Evolutionary conservation across 2,888 invertebrate genomes (phyloP).

Genomic region (Lepidocyrtoides sp.): DNA sequence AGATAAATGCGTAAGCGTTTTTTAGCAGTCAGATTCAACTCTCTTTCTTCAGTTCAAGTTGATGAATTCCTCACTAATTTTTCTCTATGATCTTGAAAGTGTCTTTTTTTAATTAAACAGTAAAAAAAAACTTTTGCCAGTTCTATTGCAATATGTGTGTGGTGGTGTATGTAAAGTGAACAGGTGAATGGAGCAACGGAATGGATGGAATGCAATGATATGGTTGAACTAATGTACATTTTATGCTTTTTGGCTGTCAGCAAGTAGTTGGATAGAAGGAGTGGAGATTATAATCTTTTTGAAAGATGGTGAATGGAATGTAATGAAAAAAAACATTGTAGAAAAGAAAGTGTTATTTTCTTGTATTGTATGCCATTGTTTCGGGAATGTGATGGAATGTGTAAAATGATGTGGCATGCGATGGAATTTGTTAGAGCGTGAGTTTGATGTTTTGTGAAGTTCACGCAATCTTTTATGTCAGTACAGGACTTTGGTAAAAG

Average conservation of each 20-base stretch:
- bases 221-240: conserved; percentile 77
- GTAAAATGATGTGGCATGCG: conserved; percentile 81
- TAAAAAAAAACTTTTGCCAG: background rate
- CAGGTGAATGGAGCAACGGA: conserved; percentile 32
- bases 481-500: conserved; percentile 8
- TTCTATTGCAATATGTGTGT: background rate
- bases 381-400: conserved; percentile 79
- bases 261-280: conserved; percentile 72
- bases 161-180: background rate
- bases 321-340: conserved; percentile 70
- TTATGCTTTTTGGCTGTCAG: conserved; percentile 80
- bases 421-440: conserved; percentile 84
- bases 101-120: conserved; percentile 49
- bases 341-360: conserved; percentile 76
- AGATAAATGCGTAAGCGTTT: too few species aligned
- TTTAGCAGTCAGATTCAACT: background rate
- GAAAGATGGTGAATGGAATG: conserved; percentile 78
- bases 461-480: conserved; percentile 82
- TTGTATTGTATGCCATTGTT: conserved; percentile 57
- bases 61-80: conserved; percentile 13
- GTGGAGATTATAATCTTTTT: conserved; percentile 77
- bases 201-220: conserved; percentile 75
- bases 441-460: conserved; percentile 82
- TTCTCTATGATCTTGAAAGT: conserved; percentile 44
- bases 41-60: background rate